phyloP scores from a whole-genome alignment of 2,797 vertebrate species.

The Neoniphon sammara region DNA sequence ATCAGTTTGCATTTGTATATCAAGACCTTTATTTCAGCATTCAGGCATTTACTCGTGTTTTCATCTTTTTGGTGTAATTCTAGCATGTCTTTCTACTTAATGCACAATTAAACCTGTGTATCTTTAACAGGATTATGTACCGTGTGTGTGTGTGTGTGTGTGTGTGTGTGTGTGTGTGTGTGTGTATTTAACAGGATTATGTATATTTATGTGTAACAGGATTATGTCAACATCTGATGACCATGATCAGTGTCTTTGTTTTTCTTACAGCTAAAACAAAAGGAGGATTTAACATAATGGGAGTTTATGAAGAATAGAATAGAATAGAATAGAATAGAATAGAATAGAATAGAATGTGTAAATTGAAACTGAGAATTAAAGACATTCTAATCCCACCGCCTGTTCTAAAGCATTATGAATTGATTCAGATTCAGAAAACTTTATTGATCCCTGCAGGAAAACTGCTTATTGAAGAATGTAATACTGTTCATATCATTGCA shows the following conservation, averaged over 20 bases:
- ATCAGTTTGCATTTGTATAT: neutral
- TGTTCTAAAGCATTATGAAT: neutral
- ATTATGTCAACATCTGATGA: neutral
- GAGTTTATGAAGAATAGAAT: too few species aligned
- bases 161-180: neutral
- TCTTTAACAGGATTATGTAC: neutral
- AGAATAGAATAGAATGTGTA: too few species aligned
- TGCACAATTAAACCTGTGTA: too few species aligned
- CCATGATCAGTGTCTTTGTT: neutral
- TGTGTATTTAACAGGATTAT: neutral
- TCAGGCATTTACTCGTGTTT: neutral
- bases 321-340: too few species aligned
- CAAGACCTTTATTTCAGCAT: neutral
- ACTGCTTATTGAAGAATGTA: too few species aligned
- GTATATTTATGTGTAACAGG: conserved; percentile 1
- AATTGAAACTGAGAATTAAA: too few species aligned
- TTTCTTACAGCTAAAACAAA: too few species aligned
- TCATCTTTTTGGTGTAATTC: too few species aligned
- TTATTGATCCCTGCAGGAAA: too few species aligned
- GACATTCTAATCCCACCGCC: neutral
- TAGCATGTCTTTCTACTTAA: too few species aligned
- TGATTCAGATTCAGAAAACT: too few species aligned
- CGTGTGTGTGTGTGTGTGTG: conserved; percentile 1
- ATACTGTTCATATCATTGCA: neutral
- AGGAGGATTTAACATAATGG: too few species aligned